Evolutionary conservation across 2,113 vertebrate species (phyloP), one percentile per base, ranked within the genome.

Genomic region (western clawed frog (Xenopus tropicalis)): DNA sequence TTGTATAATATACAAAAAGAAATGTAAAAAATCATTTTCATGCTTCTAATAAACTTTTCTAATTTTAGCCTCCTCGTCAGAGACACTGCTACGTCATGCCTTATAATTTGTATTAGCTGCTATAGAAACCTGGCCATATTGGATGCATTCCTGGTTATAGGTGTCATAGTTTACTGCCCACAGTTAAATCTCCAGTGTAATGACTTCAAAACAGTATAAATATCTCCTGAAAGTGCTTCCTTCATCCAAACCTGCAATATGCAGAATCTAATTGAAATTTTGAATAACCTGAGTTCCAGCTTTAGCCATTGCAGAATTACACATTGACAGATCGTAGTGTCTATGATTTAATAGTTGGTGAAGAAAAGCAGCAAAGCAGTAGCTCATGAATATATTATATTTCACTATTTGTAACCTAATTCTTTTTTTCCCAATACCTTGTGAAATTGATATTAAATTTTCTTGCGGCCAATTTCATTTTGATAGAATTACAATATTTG

Each of bases 401-500:
- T 44, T 25, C 37, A 44, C 81, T 77, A 14, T 74, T 17, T 61
- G 66, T 17, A 44, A 4, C 37, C 25, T 69, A 75, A 66, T 78
- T 79, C 29, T 57, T 69, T 74, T 62, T 71, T 54, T 77, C 24
- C 66, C 25, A 56, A 76, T 69, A 62, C 58, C 42, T 64, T 70
- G 1, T 46, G 66, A 75, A 12, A 16, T 69, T 42, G 22, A n/a
- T 66, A 22, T 79, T 77, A 10, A 1, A 5, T 74, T 11, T 78
- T 77, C 46, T 68, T 10, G n/a, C 67, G 4, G 46, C 61, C 73
- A 76, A 76, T 76, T 76, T 69, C 21, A 63, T 69, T 69, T 69
- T 76, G 73, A 76, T 69, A 76, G 73, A 69, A 76, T 76, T 76
- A 56, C 58, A 76, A 63, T 63, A 48, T 63, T 74, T 76, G 73